These are phyloP conservation scores for Chydorus sphaericus DNA, from an alignment of 2,888 invertebrate species.

Conservation along the genomic window DNA sequence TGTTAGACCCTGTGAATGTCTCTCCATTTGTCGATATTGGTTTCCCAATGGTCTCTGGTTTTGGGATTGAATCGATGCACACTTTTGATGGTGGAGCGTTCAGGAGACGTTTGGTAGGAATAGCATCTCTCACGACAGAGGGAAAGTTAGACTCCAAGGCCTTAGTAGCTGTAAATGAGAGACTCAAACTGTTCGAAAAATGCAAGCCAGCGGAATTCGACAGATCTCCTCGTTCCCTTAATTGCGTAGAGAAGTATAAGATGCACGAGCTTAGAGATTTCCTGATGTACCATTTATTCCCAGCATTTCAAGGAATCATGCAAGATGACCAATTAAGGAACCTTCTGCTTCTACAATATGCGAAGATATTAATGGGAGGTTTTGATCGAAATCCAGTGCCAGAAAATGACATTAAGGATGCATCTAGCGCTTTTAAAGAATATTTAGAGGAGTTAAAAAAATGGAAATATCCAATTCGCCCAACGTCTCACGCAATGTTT, in stretches of 20 bases:
- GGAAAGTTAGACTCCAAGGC: not conserved
- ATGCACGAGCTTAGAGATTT: not conserved
- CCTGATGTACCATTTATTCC: not conserved
- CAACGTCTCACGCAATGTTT: not conserved
- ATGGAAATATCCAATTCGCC: not conserved
- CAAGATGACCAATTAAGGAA: not conserved
- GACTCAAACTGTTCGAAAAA: not conserved
- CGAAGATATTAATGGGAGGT: conserved; percentile 3
- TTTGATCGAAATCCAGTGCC: conserved; percentile 1
- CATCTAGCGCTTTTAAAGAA: not conserved
- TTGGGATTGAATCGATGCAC: conserved; percentile 1
- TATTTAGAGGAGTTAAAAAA: not conserved
- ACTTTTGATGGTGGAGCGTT: not conserved
- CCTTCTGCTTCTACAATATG: conserved; percentile 1
- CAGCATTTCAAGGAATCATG: not conserved
- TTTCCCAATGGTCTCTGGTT: conserved; percentile 1
- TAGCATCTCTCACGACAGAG: not conserved
- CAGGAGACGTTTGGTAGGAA: not conserved
- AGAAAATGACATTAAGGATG: not conserved
- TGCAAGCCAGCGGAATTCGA: not conserved
- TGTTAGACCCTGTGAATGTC: too few relatives aligned
- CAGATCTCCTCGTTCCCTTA: conserved; percentile 2
- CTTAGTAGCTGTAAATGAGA: not conserved
- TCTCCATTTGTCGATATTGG: not conserved
- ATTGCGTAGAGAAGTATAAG: conserved; percentile 6